These are phyloP conservation scores for Planiliza haematocheilus DNA, from an alignment of 2,113 vertebrate species.

Conservation along the genomic window DNA sequence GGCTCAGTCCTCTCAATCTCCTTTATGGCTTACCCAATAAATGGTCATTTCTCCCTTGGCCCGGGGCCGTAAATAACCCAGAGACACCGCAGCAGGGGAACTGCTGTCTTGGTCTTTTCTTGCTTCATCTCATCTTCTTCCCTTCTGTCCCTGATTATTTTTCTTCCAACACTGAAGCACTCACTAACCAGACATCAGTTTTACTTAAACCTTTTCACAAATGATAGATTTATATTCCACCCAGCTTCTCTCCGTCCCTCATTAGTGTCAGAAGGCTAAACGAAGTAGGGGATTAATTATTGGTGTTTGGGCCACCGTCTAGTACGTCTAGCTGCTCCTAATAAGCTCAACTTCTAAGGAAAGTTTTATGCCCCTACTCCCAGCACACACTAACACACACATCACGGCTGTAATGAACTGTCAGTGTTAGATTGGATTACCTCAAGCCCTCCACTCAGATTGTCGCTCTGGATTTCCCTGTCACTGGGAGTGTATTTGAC, in stretches of 20 bases:
- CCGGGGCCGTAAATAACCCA: constrained; percentile 70
- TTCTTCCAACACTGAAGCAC: constrained; percentile 10
- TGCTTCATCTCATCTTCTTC: constrained; percentile 16
- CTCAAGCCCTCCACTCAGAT: constrained; percentile 65
- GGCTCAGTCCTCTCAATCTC: constrained; percentile 78
- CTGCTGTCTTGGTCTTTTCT: constrained; percentile 42
- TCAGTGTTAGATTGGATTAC: constrained; percentile 81
- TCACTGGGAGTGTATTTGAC: constrained; percentile 40
- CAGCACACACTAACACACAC: constrained; percentile 34
- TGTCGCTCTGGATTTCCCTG: constrained; percentile 72
- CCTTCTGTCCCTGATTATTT: neutral
- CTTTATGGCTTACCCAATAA: constrained; percentile 80
- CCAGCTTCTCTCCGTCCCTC: constrained; percentile 6
- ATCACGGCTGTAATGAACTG: constrained; percentile 74
- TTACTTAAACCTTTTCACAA: constrained; percentile 45
- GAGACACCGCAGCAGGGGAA: constrained; percentile 48
- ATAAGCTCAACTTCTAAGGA: constrained; percentile 66
- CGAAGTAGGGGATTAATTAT: constrained; percentile 64
- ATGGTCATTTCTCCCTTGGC: constrained; percentile 70
- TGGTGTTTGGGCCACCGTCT: constrained; percentile 44
- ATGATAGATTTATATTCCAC: constrained; percentile 52
- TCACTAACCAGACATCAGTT: constrained; percentile 33
- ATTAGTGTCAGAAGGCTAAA: constrained; percentile 51
- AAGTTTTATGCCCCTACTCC: constrained; percentile 45
- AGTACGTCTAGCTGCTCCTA: constrained; percentile 52